Conservation (phyloP, 2,888 invertebrate species). For the Apotomis capreana region DNA sequence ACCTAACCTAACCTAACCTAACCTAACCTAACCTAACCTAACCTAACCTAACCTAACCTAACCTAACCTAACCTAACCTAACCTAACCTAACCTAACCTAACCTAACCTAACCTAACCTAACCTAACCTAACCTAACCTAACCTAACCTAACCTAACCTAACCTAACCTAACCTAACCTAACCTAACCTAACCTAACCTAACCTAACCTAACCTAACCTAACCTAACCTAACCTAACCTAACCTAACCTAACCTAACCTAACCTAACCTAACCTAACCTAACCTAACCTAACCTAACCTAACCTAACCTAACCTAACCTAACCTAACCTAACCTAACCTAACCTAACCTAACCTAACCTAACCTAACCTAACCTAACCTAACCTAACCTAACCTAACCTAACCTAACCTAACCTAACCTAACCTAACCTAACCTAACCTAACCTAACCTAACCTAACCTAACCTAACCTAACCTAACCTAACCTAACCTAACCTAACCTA, state of each 20-base stretch:
- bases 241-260: constrained; percentile 43
- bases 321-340: too few species aligned
- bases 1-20: constrained; percentile 1
- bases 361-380: too few species aligned
- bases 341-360: too few species aligned
- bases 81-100: constrained; percentile 40
- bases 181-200: constrained; percentile 40
- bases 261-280: constrained; percentile 45
- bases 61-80: constrained; percentile 32
- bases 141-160: constrained; percentile 40
- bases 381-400: too few species aligned
- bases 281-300: constrained; percentile 20
- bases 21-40: not conserved
- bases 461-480: too few species aligned
- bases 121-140: constrained; percentile 35
- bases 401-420: too few species aligned
- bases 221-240: constrained; percentile 43
- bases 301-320: too few species aligned
- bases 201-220: constrained; percentile 43
- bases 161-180: constrained; percentile 42
- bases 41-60: constrained; percentile 1
- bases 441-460: too few species aligned
- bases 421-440: too few species aligned
- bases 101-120: constrained; percentile 37
- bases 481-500: too few species aligned